Conservation (phyloP, 2,888 invertebrate species). For the Hypolimnas misippus region DNA sequence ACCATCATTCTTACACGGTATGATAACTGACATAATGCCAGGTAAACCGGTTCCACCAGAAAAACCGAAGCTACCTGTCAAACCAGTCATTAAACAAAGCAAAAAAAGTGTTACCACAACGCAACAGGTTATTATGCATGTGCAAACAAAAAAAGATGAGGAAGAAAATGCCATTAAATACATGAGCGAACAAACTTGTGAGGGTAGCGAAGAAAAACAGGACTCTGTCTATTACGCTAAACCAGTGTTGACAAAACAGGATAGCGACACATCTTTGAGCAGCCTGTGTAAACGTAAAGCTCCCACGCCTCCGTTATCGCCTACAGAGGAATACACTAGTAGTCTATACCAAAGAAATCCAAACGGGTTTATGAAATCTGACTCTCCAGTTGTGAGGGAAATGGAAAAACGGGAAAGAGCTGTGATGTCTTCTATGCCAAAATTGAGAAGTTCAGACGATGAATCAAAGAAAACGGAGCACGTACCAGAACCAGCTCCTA, state of each 20-base stretch:
- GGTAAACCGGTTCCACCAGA: constrained; percentile 87
- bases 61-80: constrained; percentile 86
- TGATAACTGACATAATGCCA: constrained; percentile 78
- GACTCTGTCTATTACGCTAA: constrained; percentile 76
- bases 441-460: constrained; percentile 63
- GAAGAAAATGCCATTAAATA: constrained; percentile 60
- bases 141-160: constrained; percentile 75
- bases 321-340: constrained; percentile 78
- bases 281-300: constrained; percentile 89
- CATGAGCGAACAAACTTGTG: constrained; percentile 67
- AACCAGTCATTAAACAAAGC: constrained; percentile 83
- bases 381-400: constrained; percentile 88
- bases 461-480: constrained; percentile 62
- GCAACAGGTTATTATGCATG: constrained; percentile 78
- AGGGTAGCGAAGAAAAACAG: constrained; percentile 69
- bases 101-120: constrained; percentile 66
- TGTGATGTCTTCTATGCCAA: constrained; percentile 58
- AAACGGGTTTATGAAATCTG: constrained; percentile 82
- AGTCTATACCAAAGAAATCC: constrained; percentile 86
- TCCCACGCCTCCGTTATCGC: constrained; percentile 88
- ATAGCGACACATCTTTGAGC: constrained; percentile 81
- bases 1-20: constrained; percentile 89
- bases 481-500: constrained; percentile 87
- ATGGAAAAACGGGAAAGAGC: constrained; percentile 90
- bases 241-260: constrained; percentile 82